Evolutionary conservation across 2,113 vertebrate genomes (phyloP), one percentile per base, ranked within the genome.

Genomic region (Bambusicola thoracicus): DNA sequence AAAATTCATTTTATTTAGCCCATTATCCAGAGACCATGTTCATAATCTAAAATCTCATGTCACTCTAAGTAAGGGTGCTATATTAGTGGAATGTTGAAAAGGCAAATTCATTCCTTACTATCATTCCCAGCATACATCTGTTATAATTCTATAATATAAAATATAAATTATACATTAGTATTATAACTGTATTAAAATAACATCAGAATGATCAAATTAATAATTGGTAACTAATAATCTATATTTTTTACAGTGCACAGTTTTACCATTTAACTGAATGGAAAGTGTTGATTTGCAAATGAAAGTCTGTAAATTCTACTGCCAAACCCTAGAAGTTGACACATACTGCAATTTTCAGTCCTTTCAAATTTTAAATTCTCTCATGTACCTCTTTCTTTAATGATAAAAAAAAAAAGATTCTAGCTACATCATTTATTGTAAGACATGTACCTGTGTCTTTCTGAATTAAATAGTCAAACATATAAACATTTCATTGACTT

Each of bases 211-310:
- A 21, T 18, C 22, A 29, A 10, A 63, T 68, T 62, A 88, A 27
- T 32, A 11, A 63, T 68, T 62, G 73, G 65, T 76, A 82, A 82
- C 82, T 51, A 83, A 81, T 53, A 67, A 3, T 2, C 11, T 72
- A 38, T 36, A 40, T 59, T 85, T 91, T 87, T 68, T 72, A 76
- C 56, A 89, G 34, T 44, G n/a, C 16, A 79, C 3, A 16, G 27
- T 87, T 89, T 87, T 49, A 85, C 11, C 17, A 25, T 59, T 53
- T 75, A 76, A 87, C 69, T 87, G 59, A 73, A 87, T 41, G 8
- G 82, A 30, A 89, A 61, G 27, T 73, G 48, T 75, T 84, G 53
- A 89, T 89, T 92, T 92, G 30, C 27, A 82, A 62, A 85, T 62
- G 49, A 94, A 92, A 69, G n/a, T 5, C n/a, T 76, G 19, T n/a